Percentiles rank a stretch among this genome's conserved stretches.
Conservation (phyloP, 2,797 vertebrate species). For the Lemur catta region DNA sequence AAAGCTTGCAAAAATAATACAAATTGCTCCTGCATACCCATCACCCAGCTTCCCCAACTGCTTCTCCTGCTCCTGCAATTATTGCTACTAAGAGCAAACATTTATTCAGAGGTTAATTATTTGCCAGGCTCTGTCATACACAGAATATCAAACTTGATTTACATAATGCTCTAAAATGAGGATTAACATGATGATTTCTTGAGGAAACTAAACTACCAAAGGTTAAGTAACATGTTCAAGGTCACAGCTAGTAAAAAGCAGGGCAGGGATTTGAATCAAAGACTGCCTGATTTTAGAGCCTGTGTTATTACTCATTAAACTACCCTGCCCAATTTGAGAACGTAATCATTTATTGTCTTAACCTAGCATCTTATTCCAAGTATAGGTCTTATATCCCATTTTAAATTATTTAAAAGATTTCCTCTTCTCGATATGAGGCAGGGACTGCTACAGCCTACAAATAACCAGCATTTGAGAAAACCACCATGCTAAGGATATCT, state of each 20-base stretch:
- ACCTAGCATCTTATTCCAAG: neutral
- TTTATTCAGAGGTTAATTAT: neutral
- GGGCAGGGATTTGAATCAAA: neutral
- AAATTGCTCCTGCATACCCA: neutral
- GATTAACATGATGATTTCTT: neutral
- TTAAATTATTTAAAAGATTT: neutral
- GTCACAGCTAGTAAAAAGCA: neutral
- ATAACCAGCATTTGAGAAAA: too few species aligned
- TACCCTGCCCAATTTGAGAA: neutral
- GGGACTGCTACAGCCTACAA: too few species aligned
- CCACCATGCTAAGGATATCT: too few species aligned
- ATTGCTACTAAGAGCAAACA: neutral
- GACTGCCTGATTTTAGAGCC: neutral
- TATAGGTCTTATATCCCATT: neutral
- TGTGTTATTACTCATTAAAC: neutral
- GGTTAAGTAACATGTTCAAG: neutral
- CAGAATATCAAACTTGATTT: neutral
- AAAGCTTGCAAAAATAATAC: neutral
- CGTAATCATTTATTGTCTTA: constrained; percentile 14
- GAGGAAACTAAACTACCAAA: constrained; percentile 19
- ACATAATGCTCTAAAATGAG: neutral
- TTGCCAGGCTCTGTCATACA: neutral
- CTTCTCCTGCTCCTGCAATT: neutral
- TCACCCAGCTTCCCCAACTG: neutral
- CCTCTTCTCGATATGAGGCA: too few species aligned